Evolutionary conservation across 2,113 vertebrate species (phyloP).

Genomic region (Phalacrocorax aristotelis): DNA sequence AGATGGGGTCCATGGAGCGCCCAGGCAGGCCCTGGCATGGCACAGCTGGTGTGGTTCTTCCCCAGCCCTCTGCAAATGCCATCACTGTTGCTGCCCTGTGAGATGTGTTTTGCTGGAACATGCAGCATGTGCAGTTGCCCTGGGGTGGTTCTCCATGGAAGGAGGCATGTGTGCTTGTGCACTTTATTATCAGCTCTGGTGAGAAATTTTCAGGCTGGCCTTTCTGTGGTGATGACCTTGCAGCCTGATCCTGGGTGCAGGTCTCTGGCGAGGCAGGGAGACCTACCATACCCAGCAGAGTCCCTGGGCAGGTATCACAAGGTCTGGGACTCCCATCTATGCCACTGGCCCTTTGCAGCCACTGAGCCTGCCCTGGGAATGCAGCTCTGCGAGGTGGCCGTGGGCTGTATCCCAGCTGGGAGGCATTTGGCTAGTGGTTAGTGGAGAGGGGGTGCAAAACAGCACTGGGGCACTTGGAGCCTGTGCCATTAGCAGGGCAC

Average conservation of each 20-base stretch:
- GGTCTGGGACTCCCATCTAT: background rate
- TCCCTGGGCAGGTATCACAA: background rate
- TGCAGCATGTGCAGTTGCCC: background rate
- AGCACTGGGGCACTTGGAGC: background rate
- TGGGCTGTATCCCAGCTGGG: background rate
- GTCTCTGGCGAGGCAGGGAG: background rate
- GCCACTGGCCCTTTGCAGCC: background rate
- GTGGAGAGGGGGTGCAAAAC: background rate
- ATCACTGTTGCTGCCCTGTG: background rate
- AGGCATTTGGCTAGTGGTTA: background rate
- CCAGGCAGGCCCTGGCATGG: background rate
- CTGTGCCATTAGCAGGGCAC: background rate
- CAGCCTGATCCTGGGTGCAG: background rate
- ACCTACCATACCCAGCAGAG: background rate
- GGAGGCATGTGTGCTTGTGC: accelerated
- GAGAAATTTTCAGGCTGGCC: background rate
- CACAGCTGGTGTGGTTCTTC: background rate
- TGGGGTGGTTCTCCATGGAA: background rate
- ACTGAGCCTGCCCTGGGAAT: accelerated
- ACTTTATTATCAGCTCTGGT: background rate
- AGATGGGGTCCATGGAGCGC: background rate
- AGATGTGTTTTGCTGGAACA: background rate
- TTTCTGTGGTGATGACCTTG: background rate
- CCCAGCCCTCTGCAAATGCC: background rate
- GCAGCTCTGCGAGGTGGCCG: background rate